Percentiles rank a stretch among this genome's conserved stretches.
phyloP scores from a whole-genome alignment of 2,797 vertebrate genomes.

The Acropternis orthonyx region DNA sequence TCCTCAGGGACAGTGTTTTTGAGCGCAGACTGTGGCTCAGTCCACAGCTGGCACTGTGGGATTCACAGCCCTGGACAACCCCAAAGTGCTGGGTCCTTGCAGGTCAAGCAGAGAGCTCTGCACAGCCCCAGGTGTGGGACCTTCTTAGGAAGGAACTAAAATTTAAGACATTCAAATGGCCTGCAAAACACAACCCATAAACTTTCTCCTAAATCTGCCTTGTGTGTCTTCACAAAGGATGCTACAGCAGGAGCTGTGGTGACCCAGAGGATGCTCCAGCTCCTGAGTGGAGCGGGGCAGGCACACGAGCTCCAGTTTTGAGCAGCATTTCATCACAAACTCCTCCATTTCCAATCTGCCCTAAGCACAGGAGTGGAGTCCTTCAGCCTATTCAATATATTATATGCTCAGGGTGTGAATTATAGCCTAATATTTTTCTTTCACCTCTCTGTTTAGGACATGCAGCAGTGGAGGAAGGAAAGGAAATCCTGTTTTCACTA shows the following conservation, averaged over 20 bases:
- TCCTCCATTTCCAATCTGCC: background rate
- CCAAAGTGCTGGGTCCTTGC: rapidly evolving
- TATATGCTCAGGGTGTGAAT: background rate
- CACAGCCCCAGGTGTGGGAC: background rate
- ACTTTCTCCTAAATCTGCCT: background rate
- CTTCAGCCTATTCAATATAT: background rate
- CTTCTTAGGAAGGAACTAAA: background rate
- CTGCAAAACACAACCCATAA: background rate
- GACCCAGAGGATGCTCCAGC: background rate
- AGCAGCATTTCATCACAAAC: background rate
- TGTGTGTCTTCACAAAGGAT: background rate
- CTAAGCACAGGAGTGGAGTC: background rate
- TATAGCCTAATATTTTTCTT: background rate
- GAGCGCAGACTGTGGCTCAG: background rate
- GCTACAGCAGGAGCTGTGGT: background rate
- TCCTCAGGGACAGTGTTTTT: background rate
- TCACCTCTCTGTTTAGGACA: background rate
- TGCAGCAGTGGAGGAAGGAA: background rate
- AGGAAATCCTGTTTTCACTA: background rate
- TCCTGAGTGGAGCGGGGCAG: background rate
- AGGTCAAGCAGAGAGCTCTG: background rate
- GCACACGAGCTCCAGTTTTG: background rate
- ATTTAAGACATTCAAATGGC: background rate
- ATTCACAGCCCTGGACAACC: background rate
- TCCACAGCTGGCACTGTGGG: background rate